phyloP scores from a whole-genome alignment of 2,888 invertebrate species.

The Cabera pusaria region DNA sequence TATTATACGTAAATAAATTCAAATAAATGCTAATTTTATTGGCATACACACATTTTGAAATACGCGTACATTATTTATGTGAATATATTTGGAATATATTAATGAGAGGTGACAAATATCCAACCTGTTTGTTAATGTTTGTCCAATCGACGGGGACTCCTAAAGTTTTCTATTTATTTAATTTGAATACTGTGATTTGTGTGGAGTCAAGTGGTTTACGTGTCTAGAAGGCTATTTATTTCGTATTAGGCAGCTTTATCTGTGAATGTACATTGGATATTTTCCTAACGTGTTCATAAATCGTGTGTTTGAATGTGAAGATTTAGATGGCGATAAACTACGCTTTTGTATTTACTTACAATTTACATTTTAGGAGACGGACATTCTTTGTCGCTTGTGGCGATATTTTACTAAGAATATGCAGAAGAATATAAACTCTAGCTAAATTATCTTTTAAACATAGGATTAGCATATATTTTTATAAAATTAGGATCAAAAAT shows the following conservation, averaged over 20 bases:
- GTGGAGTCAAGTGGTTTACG: slow-evolving; percentile 27
- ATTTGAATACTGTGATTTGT: slow-evolving; percentile 29
- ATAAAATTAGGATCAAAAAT: no score
- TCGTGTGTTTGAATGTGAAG: not conserved
- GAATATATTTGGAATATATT: slow-evolving; percentile 31
- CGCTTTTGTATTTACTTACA: not conserved
- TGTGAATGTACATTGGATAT: slow-evolving; percentile 2
- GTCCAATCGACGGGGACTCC: slow-evolving; percentile 23
- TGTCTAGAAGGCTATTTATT: slow-evolving; percentile 17
- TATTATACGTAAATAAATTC: slow-evolving; percentile 26
- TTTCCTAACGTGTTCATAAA: slow-evolving; percentile 11
- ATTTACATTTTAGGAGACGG: no score
- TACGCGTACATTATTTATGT: slow-evolving; percentile 29
- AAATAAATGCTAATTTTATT: slow-evolving; percentile 31
- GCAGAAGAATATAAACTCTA: no score
- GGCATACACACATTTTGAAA: slow-evolving; percentile 31
- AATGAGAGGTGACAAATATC: slow-evolving; percentile 33
- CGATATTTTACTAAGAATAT: no score
- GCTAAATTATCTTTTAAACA: no score
- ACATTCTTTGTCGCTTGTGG: no score
- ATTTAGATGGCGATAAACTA: slow-evolving; percentile 4
- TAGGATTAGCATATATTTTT: no score
- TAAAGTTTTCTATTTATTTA: slow-evolving; percentile 30
- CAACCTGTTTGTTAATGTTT: slow-evolving; percentile 34
- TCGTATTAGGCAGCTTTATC: slow-evolving; percentile 19